Evolutionary conservation across 2,113 vertebrate genomes (phyloP).

Genomic region (Cochlearius cochlearius): DNA sequence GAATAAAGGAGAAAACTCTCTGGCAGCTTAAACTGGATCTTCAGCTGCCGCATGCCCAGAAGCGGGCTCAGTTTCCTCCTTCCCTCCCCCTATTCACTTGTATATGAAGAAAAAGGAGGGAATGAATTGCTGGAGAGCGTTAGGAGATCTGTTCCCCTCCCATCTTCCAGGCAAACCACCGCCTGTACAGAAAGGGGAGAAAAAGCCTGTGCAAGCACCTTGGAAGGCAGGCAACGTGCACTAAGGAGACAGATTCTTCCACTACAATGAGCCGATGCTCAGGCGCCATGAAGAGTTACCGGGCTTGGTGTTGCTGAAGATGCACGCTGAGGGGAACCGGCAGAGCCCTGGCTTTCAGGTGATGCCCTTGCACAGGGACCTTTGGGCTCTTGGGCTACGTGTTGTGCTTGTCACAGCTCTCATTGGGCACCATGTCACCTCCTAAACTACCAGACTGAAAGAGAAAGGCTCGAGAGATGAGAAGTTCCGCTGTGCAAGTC

Average conservation of each 20-base stretch:
- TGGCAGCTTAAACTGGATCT: not conserved
- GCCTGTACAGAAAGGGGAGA: not conserved
- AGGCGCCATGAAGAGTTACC: not conserved
- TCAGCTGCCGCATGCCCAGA: not conserved
- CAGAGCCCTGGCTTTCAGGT: not conserved
- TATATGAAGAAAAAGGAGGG: not conserved
- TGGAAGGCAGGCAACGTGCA: rapidly evolving
- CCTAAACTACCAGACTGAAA: not conserved
- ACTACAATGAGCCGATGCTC: rapidly evolving
- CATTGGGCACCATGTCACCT: not conserved
- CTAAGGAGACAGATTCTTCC: not conserved
- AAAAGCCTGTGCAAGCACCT: not conserved
- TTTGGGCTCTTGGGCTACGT: not conserved
- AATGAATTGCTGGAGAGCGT: not conserved
- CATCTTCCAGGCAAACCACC: not conserved
- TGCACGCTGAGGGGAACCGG: not conserved
- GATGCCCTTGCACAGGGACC: not conserved
- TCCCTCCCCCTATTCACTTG: not conserved
- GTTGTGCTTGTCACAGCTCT: rapidly evolving
- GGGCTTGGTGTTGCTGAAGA: not conserved
- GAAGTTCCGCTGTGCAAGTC: not conserved
- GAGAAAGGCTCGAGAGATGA: not conserved
- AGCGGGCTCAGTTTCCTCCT: not conserved
- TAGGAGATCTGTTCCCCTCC: not conserved
- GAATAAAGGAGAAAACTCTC: not conserved